Evolutionary conservation across 2,888 invertebrate species (phyloP).

Genomic region (Cataglyphis cursor): DNA sequence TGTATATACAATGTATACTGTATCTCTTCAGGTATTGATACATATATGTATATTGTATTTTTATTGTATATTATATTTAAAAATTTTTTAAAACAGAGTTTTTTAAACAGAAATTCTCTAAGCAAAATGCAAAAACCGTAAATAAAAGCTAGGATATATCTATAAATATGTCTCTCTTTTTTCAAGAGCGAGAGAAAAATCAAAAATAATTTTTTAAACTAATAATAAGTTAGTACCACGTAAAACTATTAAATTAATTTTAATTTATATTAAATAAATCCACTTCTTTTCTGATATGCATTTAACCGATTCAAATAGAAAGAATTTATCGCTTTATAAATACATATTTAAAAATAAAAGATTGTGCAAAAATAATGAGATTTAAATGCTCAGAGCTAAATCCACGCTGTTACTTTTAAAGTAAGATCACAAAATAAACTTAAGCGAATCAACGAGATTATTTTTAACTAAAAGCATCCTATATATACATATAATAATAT

Average conservation of each 20-base stretch:
- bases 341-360: not conserved
- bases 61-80: too few species aligned
- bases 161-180: not conserved
- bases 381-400: not conserved
- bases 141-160: not conserved
- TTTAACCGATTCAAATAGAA: not conserved
- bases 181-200: not conserved
- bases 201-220: not conserved
- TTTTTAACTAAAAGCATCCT: not conserved
- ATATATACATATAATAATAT: not conserved
- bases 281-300: not conserved
- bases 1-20: not conserved
- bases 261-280: not conserved
- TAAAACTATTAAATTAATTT: not conserved
- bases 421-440: not conserved
- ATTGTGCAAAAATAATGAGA: not conserved
- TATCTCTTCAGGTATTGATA: too few species aligned
- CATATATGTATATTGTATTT: not conserved
- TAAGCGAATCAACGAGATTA: not conserved
- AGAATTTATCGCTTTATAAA: not conserved
- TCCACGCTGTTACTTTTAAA: not conserved
- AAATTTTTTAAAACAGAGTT: too few species aligned
- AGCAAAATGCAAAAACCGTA: not conserved
- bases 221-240: not conserved
- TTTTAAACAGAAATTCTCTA: not conserved